These are phyloP conservation scores for Theristicus caerulescens DNA, from an alignment of 2,113 vertebrate genomes.

Conservation along the genomic window DNA sequence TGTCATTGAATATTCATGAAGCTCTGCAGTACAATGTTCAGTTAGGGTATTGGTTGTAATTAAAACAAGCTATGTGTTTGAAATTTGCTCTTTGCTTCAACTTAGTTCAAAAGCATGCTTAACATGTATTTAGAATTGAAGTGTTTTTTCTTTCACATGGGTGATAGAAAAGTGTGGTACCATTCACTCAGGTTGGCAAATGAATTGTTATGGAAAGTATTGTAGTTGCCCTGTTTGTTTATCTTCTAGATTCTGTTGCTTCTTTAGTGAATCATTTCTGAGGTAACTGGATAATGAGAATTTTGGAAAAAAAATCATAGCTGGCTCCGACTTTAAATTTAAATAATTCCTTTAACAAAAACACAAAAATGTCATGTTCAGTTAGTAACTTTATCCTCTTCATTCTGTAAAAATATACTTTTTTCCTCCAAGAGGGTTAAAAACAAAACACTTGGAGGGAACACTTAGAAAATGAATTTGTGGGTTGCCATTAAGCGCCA, in stretches of 20 bases:
- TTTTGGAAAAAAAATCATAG: not conserved
- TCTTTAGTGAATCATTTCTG: not conserved
- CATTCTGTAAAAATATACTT: not conserved
- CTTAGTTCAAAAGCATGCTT: not conserved
- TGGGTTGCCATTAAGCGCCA: slow-evolving; percentile 1
- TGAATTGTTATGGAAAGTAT: not conserved
- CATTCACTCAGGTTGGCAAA: not conserved
- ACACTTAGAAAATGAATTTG: slow-evolving; percentile 13
- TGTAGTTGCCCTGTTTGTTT: not conserved
- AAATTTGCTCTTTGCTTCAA: not conserved
- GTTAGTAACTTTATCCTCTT: not conserved
- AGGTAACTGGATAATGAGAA: not conserved
- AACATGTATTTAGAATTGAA: not conserved
- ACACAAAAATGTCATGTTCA: not conserved
- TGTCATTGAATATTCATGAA: not conserved
- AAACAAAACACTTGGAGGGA: not conserved
- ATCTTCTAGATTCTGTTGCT: not conserved
- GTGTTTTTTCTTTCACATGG: not conserved
- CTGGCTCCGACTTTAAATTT: not conserved
- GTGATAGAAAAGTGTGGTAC: not conserved
- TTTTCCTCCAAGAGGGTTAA: not conserved
- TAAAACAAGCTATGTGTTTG: not conserved
- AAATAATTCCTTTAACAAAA: not conserved
- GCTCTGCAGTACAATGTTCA: not conserved
- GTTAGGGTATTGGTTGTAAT: not conserved